These are phyloP conservation scores for Steinernema hermaphroditum DNA, from an alignment of 2,888 invertebrate genomes.

Conservation along the genomic window DNA sequence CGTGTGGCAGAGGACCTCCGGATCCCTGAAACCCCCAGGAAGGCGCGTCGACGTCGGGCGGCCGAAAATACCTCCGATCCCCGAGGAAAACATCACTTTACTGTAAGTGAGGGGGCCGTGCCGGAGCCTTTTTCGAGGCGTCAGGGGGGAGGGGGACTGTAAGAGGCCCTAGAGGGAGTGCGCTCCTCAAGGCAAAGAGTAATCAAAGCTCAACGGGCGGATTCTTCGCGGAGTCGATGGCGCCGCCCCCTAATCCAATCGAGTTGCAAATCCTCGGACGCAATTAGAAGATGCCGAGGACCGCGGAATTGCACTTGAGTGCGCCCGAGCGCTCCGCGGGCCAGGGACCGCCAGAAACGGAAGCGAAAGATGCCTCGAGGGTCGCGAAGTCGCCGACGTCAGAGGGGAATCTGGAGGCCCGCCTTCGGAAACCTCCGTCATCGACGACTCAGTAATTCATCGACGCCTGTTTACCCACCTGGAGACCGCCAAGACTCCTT, in stretches of 20 bases:
- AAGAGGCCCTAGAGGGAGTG: no score
- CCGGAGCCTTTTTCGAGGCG: no score
- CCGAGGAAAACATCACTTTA: no score
- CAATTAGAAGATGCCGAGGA: slow-evolving; percentile 1
- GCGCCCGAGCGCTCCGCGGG: background rate
- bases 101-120: no score
- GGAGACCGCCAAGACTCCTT: slow-evolving; percentile 51
- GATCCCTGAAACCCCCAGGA: background rate
- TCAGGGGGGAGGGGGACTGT: no score
- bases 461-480: no score
- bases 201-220: slow-evolving; percentile 16
- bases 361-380: background rate
- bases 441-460: no score
- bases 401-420: background rate
- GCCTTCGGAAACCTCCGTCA: no score
- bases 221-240: background rate
- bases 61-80: no score
- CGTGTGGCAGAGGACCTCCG: slow-evolving; percentile 1
- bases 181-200: background rate
- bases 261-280: slow-evolving; percentile 1
- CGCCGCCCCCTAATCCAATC: slow-evolving; percentile 24
- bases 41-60: no score
- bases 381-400: background rate
- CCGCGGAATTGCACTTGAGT: slow-evolving; percentile 6
- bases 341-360: background rate